A percentile compares a stretch with the other conserved stretches of the same genome.
Evolutionary conservation across 2,888 invertebrate genomes (phyloP).

Genomic region (Meganola albula): DNA sequence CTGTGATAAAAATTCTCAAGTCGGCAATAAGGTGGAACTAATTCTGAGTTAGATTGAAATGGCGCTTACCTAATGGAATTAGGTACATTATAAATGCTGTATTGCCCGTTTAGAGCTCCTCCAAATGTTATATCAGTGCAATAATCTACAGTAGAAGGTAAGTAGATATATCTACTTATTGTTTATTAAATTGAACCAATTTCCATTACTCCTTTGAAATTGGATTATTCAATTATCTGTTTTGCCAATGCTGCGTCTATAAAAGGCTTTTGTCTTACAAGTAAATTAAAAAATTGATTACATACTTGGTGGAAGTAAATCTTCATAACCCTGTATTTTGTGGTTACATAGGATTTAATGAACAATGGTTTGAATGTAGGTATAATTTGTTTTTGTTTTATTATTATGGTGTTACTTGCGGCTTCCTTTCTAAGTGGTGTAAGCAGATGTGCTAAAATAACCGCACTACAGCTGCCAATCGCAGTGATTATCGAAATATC

Average conservation of each 20-base stretch:
- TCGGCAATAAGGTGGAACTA: conserved; percentile 77
- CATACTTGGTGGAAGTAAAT: conserved; percentile 15
- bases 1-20: conserved; percentile 77
- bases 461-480: background rate
- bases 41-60: conserved; percentile 68
- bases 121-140: conserved; percentile 31
- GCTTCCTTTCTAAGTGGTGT: background rate
- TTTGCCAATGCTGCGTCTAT: conserved; percentile 24
- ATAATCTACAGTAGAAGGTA: too few relatives aligned
- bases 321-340: conserved; percentile 21
- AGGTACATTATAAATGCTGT: conserved; percentile 36
- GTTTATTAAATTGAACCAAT: conserved; percentile 38
- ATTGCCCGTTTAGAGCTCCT: conserved; percentile 18
- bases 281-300: conserved; percentile 28
- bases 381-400: background rate
- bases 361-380: background rate
- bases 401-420: background rate
- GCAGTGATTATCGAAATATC: too few relatives aligned
- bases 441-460: background rate
- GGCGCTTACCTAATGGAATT: conserved; percentile 46
- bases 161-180: conserved; percentile 29
- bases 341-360: conserved; percentile 17
- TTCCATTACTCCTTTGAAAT: conserved; percentile 33
- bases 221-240: conserved; percentile 37
- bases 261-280: conserved; percentile 24